Evolutionary conservation across 2,797 vertebrate species (phyloP).

Genomic region (Lophotriccus pileatus): DNA sequence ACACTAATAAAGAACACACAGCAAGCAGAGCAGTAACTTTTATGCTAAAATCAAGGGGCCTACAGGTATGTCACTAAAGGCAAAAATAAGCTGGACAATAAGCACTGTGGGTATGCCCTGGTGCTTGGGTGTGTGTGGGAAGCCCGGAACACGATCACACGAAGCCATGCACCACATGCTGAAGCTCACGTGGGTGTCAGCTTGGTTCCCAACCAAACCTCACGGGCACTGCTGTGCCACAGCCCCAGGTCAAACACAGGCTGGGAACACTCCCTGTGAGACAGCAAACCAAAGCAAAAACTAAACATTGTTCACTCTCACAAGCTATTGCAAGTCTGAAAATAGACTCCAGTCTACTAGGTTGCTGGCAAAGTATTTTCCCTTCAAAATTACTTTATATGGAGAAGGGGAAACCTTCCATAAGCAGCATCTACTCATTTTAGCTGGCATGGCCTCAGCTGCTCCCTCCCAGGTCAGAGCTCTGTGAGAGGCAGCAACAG

Average conservation of each 20-base stretch:
- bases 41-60: not conserved
- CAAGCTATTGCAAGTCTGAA: not conserved
- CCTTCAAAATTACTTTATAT: constrained; percentile 47
- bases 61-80: not conserved
- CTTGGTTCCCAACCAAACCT: not conserved
- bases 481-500: not conserved
- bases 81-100: not conserved
- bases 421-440: not conserved
- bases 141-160: accelerated
- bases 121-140: not conserved
- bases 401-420: constrained; percentile 25
- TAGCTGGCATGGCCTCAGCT: not conserved
- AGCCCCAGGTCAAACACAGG: not conserved
- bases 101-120: not conserved
- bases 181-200: accelerated
- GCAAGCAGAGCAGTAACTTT: not conserved
- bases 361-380: constrained; percentile 17
- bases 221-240: not conserved
- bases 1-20: not conserved
- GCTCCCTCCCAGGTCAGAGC: not conserved
- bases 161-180: accelerated
- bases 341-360: not conserved
- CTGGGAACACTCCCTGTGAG: not conserved
- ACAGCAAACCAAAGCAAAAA: not conserved
- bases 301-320: not conserved